These are phyloP conservation scores for Phengaris alcon DNA, from an alignment of 2,888 invertebrate genomes.

Conservation along the genomic window DNA sequence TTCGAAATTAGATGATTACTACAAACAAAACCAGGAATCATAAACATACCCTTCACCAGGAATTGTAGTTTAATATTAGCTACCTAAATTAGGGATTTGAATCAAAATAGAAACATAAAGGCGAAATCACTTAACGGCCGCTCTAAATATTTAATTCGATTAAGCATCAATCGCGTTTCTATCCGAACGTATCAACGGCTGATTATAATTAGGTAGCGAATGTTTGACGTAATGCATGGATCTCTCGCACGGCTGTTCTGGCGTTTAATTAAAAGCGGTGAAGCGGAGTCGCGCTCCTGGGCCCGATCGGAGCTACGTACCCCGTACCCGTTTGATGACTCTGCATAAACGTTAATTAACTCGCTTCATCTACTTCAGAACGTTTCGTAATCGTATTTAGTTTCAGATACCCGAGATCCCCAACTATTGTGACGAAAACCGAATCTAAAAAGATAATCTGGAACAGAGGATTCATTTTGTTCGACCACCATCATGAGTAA, in stretches of 20 bases:
- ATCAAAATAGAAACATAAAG: conserved; percentile 1
- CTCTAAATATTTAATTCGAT: conserved; percentile 28
- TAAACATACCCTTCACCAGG: not conserved
- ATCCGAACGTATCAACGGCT: conserved; percentile 22
- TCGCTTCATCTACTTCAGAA: conserved; percentile 50
- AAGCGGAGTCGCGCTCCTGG: conserved; percentile 50
- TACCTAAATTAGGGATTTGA: not conserved
- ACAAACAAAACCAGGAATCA: not conserved
- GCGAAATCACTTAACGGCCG: conserved; percentile 24
- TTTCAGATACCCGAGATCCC: conserved; percentile 30
- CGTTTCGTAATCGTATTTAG: conserved; percentile 37
- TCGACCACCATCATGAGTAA: conserved; percentile 3
- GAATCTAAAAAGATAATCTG: conserved; percentile 12
- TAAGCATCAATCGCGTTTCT: conserved; percentile 15
- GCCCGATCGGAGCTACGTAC: conserved; percentile 45
- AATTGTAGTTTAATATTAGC: not conserved
- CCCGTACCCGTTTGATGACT: conserved; percentile 58
- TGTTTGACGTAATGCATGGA: conserved; percentile 29
- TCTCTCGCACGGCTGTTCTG: conserved; percentile 42
- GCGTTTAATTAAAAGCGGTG: conserved; percentile 58
- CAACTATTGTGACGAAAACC: conserved; percentile 26
- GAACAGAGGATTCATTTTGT: not conserved
- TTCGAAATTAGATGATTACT: not conserved
- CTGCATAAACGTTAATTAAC: conserved; percentile 65
- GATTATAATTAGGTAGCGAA: conserved; percentile 31